phyloP scores from a whole-genome alignment of 2,113 vertebrate species.

The Panurus biarmicus region DNA sequence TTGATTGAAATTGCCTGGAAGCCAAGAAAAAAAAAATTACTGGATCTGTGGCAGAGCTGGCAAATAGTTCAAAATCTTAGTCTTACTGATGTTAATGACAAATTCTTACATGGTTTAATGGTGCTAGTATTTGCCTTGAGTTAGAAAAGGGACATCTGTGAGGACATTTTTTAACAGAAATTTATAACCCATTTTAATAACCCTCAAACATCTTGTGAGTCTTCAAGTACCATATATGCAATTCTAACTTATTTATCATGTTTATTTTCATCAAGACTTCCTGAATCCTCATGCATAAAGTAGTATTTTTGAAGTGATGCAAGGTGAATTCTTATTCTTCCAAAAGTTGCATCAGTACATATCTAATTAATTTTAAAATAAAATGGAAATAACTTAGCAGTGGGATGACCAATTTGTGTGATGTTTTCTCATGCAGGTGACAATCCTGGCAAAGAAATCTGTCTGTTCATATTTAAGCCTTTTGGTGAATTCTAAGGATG shows the following conservation, averaged over 20 bases:
- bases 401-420: neutral
- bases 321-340: neutral
- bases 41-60: neutral
- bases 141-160: neutral
- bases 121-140: neutral
- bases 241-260: neutral
- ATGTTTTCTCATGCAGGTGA: constrained; percentile 66
- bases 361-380: neutral
- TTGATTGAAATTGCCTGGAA: neutral
- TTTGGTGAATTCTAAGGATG: constrained; percentile 88
- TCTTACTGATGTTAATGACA: neutral
- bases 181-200: neutral
- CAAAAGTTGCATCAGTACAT: neutral
- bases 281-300: neutral
- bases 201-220: neutral
- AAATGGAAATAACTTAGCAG: neutral
- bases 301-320: neutral
- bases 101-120: neutral
- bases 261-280: neutral
- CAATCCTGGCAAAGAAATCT: constrained; percentile 69
- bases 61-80: neutral
- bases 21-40: neutral
- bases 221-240: neutral
- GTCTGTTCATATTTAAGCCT: constrained; percentile 86
- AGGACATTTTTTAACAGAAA: neutral